These are phyloP conservation scores for Pseudobourletiella spinata DNA, from an alignment of 1,140 invertebrate species.

Conservation along the genomic window DNA sequence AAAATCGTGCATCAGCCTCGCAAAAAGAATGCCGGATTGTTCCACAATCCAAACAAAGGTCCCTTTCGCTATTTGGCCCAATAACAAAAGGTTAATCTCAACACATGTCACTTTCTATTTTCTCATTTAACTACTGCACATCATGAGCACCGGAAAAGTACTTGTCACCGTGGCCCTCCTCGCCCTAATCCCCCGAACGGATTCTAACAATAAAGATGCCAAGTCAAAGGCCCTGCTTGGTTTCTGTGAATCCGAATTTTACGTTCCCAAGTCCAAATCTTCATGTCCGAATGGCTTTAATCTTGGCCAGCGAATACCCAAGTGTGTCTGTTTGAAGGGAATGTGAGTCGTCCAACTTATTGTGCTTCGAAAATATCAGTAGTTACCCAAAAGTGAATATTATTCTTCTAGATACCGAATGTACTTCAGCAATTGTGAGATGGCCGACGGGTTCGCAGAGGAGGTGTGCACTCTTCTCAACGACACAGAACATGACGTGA, in stretches of 20 bases:
- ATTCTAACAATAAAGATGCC: not conserved
- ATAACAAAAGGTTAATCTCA: too few species aligned
- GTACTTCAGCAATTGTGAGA: constrained; percentile 11
- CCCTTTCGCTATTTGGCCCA: too few species aligned
- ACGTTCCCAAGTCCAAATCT: not conserved
- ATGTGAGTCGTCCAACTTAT: too few species aligned
- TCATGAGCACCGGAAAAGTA: too few species aligned
- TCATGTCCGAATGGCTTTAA: constrained; percentile 9
- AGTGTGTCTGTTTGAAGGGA: constrained; percentile 20
- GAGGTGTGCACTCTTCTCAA: constrained; percentile 13
- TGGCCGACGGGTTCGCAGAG: constrained; percentile 13
- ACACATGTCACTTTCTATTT: too few species aligned
- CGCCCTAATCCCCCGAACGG: too few species aligned
- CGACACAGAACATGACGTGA: not conserved
- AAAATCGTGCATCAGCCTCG: too few species aligned
- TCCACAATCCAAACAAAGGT: too few species aligned
- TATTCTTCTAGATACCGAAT: constrained; percentile 16
- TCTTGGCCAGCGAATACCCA: constrained; percentile 11
- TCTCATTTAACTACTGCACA: too few species aligned
- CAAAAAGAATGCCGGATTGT: too few species aligned
- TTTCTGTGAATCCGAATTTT: constrained; percentile 8
- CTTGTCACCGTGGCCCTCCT: too few species aligned
- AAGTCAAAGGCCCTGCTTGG: not conserved
- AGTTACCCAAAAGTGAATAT: not conserved
- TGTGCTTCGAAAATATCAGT: too few species aligned